phyloP scores from a whole-genome alignment of 2,113 vertebrate genomes.

The Chloropsis cyanopogon region DNA sequence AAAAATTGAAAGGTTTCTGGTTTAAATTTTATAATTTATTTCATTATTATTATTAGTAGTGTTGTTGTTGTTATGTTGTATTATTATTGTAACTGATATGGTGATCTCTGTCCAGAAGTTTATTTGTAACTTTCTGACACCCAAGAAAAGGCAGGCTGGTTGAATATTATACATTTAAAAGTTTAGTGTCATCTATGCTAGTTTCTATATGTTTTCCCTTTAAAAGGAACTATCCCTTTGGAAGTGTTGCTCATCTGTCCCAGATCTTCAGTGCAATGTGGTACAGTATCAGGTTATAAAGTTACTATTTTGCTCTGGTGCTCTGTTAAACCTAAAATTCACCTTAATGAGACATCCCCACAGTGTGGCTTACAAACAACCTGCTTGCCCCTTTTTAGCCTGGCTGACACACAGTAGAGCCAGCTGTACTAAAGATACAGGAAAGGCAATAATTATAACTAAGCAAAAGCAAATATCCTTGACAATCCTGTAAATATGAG shows the following conservation, averaged over 20 bases:
- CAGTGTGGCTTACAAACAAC: neutral
- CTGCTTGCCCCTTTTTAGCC: accelerated
- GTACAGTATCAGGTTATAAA: neutral
- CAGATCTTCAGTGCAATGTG: neutral
- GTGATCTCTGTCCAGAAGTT: neutral
- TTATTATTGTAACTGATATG: neutral
- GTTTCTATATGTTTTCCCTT: neutral
- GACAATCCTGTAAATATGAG: neutral
- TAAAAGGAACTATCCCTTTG: neutral
- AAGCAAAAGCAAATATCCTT: neutral
- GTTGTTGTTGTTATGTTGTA: neutral
- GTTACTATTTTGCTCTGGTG: neutral
- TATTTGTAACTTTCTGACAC: neutral
- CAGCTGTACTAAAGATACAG: neutral
- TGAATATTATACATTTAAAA: neutral
- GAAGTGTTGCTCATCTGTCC: neutral
- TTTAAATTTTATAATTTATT: neutral
- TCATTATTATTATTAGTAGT: neutral
- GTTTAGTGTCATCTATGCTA: neutral
- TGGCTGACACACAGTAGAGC: neutral
- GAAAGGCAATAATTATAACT: neutral
- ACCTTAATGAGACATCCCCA: neutral
- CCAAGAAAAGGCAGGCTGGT: neutral
- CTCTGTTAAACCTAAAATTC: neutral
- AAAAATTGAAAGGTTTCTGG: neutral